phyloP scores from a whole-genome alignment of 1,140 invertebrate species.

The Drosophila pseudoananassae region DNA sequence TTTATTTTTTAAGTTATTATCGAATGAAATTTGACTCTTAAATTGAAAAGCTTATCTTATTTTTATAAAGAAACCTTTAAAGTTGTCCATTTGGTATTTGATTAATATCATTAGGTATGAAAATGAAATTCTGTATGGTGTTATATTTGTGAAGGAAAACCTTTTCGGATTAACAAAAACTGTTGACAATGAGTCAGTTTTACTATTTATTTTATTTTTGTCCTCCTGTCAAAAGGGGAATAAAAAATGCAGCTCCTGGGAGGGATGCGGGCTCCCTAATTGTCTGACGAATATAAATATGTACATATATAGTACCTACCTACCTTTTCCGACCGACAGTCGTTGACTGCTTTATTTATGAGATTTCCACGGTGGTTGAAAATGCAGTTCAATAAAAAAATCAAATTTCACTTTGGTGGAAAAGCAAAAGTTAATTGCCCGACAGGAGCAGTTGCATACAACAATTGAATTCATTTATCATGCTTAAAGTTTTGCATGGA shows the following conservation, averaged over 20 bases:
- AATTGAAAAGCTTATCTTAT: too few relatives aligned
- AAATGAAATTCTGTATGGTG: too few relatives aligned
- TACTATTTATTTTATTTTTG: slow-evolving; percentile 33
- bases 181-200: slow-evolving; percentile 71
- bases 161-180: slow-evolving; percentile 21
- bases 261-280: slow-evolving; percentile 62
- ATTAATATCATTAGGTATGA: not conserved
- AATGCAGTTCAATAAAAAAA: slow-evolving; percentile 73
- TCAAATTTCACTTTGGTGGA: slow-evolving; percentile 45
- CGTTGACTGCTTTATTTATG: slow-evolving; percentile 68
- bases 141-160: not conserved
- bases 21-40: too few relatives aligned
- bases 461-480: slow-evolving; percentile 69
- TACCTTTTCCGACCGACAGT: slow-evolving; percentile 9
- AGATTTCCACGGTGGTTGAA: slow-evolving; percentile 59
- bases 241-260: slow-evolving; percentile 47
- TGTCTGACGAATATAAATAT: slow-evolving; percentile 4
- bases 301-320: not conserved
- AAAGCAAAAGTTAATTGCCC: slow-evolving; percentile 72
- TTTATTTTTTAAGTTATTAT: too few relatives aligned
- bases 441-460: slow-evolving; percentile 40
- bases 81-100: not conserved
- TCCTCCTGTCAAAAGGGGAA: slow-evolving; percentile 43
- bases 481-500: slow-evolving; percentile 77
- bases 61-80: too few relatives aligned